Conservation (phyloP, 2,113 vertebrate genomes). For the Austrofundulus limnaeus region DNA sequence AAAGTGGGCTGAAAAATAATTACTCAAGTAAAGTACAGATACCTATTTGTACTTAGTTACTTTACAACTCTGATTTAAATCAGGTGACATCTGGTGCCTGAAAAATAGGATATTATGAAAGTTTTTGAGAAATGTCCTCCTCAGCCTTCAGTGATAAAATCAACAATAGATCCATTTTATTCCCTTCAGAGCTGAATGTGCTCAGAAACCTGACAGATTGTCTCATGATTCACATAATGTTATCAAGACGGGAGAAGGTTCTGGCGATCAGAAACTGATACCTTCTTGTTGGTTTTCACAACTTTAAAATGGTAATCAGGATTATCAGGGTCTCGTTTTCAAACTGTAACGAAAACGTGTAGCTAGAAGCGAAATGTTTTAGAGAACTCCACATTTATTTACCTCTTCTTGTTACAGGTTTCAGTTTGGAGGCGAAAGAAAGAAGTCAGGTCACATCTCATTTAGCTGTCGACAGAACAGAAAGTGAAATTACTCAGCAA, state of each 20-base stretch:
- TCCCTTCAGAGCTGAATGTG: too few relatives aligned
- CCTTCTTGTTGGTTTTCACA: not conserved
- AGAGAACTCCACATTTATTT: not conserved
- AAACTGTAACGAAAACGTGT: not conserved
- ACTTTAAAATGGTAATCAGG: not conserved
- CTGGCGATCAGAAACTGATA: not conserved
- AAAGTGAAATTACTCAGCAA: constrained; percentile 23
- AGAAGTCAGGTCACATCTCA: constrained; percentile 1
- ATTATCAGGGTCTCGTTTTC: not conserved
- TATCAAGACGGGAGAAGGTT: not conserved
- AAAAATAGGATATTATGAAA: too few relatives aligned
- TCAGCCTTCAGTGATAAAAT: too few relatives aligned
- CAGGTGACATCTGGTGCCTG: too few relatives aligned
- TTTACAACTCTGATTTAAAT: too few relatives aligned
- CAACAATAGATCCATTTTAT: too few relatives aligned
- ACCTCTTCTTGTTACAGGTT: not conserved
- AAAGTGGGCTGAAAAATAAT: too few relatives aligned
- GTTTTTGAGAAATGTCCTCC: too few relatives aligned
- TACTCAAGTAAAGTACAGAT: too few relatives aligned
- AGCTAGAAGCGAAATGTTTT: not conserved
- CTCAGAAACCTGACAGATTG: too few relatives aligned
- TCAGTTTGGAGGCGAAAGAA: not conserved
- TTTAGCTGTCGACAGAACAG: not conserved
- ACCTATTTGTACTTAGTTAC: too few relatives aligned
- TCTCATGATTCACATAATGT: too few relatives aligned